These are phyloP conservation scores for Bubo blakistoni DNA, from an alignment of 2,113 vertebrate genomes.

Conservation along the genomic window DNA sequence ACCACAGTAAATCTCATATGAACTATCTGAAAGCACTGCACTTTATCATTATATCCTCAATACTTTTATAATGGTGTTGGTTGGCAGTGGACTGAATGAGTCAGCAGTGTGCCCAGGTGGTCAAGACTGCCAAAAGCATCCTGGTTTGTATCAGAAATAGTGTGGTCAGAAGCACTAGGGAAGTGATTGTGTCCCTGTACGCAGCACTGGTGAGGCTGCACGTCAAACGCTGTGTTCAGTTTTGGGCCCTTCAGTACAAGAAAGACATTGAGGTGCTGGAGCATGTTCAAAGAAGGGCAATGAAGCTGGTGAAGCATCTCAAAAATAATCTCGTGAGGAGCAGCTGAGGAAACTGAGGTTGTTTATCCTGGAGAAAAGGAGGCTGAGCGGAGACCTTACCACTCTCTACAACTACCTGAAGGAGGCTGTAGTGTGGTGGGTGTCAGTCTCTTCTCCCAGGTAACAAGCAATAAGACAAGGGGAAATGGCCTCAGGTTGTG, in stretches of 20 bases:
- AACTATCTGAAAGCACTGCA: neutral
- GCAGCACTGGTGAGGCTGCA: accelerated
- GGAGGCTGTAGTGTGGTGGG: neutral
- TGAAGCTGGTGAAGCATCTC: accelerated
- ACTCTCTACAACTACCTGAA: neutral
- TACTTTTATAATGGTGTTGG: neutral
- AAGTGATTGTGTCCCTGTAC: neutral
- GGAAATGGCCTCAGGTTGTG: neutral
- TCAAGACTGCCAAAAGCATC: neutral
- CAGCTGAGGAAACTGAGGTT: neutral
- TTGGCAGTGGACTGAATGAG: accelerated
- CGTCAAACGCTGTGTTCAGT: neutral
- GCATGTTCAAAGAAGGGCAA: neutral
- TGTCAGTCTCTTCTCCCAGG: neutral
- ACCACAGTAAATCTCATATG: neutral
- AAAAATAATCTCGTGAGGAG: neutral
- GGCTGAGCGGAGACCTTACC: neutral
- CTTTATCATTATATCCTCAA: constrained; percentile 11
- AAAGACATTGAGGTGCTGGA: neutral
- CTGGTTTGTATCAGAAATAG: neutral
- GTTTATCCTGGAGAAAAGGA: neutral
- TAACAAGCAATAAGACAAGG: accelerated
- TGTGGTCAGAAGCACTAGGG: neutral
- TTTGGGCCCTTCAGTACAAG: neutral
- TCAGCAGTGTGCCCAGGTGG: neutral